Evolutionary conservation across 2,113 vertebrate species (phyloP).

Genomic region (Hepsetus odoe): DNA sequence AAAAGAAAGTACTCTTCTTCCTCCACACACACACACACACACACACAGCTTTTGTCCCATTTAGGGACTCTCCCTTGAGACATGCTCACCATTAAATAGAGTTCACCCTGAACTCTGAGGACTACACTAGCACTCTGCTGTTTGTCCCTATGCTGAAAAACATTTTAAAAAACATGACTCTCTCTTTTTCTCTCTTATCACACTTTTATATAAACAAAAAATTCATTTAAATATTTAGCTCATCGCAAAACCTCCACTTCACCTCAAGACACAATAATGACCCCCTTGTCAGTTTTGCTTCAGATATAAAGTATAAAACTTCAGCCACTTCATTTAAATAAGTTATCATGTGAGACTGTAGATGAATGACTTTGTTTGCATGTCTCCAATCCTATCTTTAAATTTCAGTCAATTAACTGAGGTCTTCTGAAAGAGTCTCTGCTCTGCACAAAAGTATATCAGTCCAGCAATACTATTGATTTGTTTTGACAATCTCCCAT

Average conservation of each 20-base stretch:
- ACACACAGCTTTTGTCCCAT: slow-evolving; percentile 63
- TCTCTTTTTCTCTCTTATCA: background rate
- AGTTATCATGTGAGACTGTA: background rate
- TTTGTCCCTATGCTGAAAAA: slow-evolving; percentile 29
- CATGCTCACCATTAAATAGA: slow-evolving; percentile 58
- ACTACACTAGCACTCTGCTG: slow-evolving; percentile 27
- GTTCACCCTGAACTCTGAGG: slow-evolving; percentile 65
- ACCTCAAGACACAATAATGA: background rate
- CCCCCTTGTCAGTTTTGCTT: background rate
- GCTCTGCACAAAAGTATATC: slow-evolving; percentile 37
- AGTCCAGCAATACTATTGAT: slow-evolving; percentile 54
- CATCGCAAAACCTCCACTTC: background rate
- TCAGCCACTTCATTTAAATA: background rate
- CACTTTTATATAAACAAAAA: background rate
- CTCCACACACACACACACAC: slow-evolving; percentile 48
- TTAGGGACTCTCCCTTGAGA: slow-evolving; percentile 59
- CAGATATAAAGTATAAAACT: background rate
- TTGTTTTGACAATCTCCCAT: slow-evolving; percentile 60
- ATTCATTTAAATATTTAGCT: background rate
- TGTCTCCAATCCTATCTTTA: background rate
- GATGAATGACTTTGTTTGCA: background rate
- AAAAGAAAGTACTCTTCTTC: slow-evolving; percentile 50
- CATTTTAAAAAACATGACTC: slow-evolving; percentile 4
- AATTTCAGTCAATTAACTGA: background rate
- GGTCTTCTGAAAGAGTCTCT: background rate